These are phyloP conservation scores for Cataglyphis hispanica DNA, from an alignment of 1,140 invertebrate genomes.

Conservation along the genomic window DNA sequence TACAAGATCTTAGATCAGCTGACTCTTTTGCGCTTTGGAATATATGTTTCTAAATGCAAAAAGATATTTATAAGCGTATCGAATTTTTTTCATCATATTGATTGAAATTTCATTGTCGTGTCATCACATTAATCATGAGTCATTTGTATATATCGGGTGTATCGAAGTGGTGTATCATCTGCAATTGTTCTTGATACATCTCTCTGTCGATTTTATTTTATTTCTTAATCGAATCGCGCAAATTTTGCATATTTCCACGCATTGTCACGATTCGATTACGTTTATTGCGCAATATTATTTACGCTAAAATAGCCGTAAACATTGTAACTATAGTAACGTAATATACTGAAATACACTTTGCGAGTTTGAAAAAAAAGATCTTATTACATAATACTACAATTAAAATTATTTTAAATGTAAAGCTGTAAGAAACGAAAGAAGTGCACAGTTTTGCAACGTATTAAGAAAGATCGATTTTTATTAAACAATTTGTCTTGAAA, in stretches of 20 bases:
- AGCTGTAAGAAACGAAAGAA: background rate
- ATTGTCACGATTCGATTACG: background rate
- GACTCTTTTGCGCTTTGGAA: background rate
- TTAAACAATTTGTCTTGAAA: background rate
- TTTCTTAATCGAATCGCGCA: background rate
- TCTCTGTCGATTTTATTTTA: slow-evolving; percentile 12
- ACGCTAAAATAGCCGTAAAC: background rate
- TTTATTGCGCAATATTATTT: slow-evolving; percentile 32
- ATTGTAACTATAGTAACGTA: slow-evolving; percentile 15
- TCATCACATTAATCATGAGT: background rate
- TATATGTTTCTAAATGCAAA: background rate
- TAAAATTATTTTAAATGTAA: background rate
- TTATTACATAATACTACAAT: background rate
- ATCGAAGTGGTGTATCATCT: slow-evolving; percentile 15
- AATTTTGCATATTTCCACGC: background rate
- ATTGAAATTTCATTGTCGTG: slow-evolving; percentile 37
- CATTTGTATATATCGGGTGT: slow-evolving; percentile 11
- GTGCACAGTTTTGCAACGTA: background rate
- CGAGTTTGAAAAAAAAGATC: background rate
- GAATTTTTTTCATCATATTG: background rate
- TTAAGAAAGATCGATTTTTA: background rate
- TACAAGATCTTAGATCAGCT: background rate
- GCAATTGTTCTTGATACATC: slow-evolving; percentile 26
- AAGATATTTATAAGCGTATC: background rate
- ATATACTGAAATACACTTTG: background rate